Evolutionary conservation across 2,888 invertebrate species (phyloP).

Genomic region (Plagiodera versicolora): DNA sequence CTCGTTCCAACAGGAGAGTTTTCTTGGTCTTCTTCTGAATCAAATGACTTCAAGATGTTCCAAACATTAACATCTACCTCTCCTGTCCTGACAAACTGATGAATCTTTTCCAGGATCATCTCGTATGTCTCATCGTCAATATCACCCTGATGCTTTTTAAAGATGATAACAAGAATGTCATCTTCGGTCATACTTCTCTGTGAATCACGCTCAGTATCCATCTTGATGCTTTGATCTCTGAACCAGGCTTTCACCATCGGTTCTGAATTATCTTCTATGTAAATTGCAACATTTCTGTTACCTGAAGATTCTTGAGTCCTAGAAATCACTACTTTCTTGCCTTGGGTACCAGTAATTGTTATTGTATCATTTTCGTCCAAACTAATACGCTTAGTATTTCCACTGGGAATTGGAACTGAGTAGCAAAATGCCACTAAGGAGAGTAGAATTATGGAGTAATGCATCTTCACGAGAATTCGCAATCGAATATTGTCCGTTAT

Average conservation of each 20-base stretch:
- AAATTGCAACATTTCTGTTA: constrained; percentile 32
- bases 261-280: constrained; percentile 31
- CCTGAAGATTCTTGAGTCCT: constrained; percentile 29
- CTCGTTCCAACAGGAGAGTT: not conserved
- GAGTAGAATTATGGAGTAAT: constrained; percentile 27
- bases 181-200: constrained; percentile 16
- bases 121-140: constrained; percentile 30
- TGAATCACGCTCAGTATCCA: not conserved
- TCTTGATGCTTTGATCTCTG: not conserved
- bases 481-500: not conserved
- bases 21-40: not conserved
- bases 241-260: constrained; percentile 32
- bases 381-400: constrained; percentile 26
- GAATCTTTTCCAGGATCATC: constrained; percentile 30
- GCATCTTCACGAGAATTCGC: constrained; percentile 24
- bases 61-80: not conserved
- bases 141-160: constrained; percentile 32
- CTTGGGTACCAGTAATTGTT: constrained; percentile 27
- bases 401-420: constrained; percentile 17
- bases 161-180: constrained; percentile 29
- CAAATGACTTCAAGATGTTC: not conserved
- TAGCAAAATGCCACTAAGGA: constrained; percentile 27
- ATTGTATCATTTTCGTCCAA: constrained; percentile 37
- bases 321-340: constrained; percentile 31
- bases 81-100: constrained; percentile 30